These are phyloP conservation scores for Heliconius sara DNA, from an alignment of 2,888 invertebrate species.

Conservation along the genomic window DNA sequence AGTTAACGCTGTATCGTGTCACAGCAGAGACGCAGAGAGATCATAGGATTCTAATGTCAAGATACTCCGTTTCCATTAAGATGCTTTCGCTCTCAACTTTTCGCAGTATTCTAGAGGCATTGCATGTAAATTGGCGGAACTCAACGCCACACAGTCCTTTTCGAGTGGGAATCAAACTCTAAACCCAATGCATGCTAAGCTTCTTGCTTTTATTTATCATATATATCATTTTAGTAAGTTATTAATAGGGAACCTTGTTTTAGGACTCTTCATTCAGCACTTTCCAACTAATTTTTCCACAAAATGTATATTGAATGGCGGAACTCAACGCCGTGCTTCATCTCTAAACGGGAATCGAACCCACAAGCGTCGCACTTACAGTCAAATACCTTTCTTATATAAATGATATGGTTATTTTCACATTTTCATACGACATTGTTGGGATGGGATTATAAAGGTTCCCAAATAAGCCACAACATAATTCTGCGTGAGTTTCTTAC, in stretches of 20 bases:
- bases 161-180: neutral
- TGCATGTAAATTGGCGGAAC: neutral
- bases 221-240: neutral
- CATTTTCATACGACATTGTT: neutral
- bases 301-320: neutral
- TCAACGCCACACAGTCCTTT: neutral
- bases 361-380: neutral
- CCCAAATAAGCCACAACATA: constrained; percentile 16
- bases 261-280: neutral
- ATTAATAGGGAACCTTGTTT: neutral
- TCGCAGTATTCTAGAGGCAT: neutral
- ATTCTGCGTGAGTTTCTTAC: constrained; percentile 4
- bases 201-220: neutral
- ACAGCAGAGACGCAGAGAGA: too few species aligned
- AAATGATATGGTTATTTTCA: neutral
- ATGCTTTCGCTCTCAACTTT: neutral
- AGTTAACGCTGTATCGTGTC: too few species aligned
- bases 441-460: constrained; percentile 26
- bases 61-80: too few species aligned
- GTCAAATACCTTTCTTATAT: neutral
- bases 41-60: too few species aligned
- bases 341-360: neutral
- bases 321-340: neutral
- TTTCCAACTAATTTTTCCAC: neutral
- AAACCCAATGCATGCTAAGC: neutral